phyloP scores from a whole-genome alignment of 2,888 invertebrate species.

The Hydroisotoma schaefferi region DNA sequence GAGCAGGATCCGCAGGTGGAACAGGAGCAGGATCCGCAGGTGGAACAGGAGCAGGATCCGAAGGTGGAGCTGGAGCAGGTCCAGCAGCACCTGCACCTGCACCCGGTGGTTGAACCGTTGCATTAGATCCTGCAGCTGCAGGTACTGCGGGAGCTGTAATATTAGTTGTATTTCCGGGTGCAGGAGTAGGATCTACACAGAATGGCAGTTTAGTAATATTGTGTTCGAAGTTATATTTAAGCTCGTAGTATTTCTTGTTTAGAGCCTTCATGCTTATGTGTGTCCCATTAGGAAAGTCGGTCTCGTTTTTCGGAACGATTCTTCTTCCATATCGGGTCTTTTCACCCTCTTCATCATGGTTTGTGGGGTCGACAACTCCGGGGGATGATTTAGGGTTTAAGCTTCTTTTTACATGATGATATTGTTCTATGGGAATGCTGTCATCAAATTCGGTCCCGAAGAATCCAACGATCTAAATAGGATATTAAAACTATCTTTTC shows the following conservation, averaged over 20 bases:
- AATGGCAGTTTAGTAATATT: no score
- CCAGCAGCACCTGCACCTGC: background rate
- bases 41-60: background rate
- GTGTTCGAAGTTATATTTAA: constrained; percentile 13
- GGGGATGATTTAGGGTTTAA: no score
- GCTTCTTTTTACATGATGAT: no score
- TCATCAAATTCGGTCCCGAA: no score
- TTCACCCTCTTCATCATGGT: background rate
- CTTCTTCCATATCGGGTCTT: constrained; percentile 1
- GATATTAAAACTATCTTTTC: no score
- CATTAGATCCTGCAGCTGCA: background rate
- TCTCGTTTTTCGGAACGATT: constrained; percentile 6
- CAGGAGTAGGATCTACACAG: background rate
- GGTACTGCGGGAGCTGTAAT: background rate
- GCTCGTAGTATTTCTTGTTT: constrained; percentile 11
- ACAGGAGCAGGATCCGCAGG: background rate
- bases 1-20: background rate
- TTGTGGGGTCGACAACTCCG: background rate
- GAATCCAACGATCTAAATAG: no score
- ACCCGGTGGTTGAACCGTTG: no score
- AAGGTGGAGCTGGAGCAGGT: background rate
- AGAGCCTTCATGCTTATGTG: constrained; percentile 8
- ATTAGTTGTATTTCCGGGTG: background rate
- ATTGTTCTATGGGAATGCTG: no score
- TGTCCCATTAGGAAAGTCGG: background rate